A percentile compares a stretch with the other conserved stretches of the same genome.
Evolutionary conservation across 1,140 invertebrate genomes (phyloP).

Genomic region (Leptopilina boulardi): DNA sequence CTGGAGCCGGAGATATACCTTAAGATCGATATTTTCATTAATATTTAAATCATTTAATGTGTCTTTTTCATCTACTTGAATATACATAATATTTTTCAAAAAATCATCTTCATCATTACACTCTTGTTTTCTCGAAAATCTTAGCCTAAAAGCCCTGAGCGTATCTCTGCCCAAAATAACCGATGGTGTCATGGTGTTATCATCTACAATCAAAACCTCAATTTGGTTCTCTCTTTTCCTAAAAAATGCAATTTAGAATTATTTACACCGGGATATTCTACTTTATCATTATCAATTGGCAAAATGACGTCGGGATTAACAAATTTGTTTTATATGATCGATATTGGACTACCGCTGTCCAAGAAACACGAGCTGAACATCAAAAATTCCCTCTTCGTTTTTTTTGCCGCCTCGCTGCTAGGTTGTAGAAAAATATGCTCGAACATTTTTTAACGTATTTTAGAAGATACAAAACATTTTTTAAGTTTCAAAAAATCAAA

Average conservation of each 20-base stretch:
- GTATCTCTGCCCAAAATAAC: conserved; percentile 38
- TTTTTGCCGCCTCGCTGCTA: too few relatives aligned
- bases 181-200: conserved; percentile 37
- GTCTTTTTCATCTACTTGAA: neutral
- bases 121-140: conserved; percentile 3
- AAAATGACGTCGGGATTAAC: conserved; percentile 17
- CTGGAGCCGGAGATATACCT: too few relatives aligned
- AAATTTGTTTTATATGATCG: conserved; percentile 33
- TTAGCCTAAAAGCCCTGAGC: conserved; percentile 32
- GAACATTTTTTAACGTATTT: too few relatives aligned
- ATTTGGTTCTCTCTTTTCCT: neutral
- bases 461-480: too few relatives aligned
- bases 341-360: conserved; percentile 39
- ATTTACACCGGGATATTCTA: conserved; percentile 34
- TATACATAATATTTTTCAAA: neutral
- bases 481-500: too few relatives aligned
- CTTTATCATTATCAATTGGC: neutral
- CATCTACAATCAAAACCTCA: conserved; percentile 23
- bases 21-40: neutral
- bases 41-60: neutral
- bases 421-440: too few relatives aligned
- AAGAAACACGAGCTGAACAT: conserved; percentile 26
- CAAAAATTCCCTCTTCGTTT: conserved; percentile 9
- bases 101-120: neutral
- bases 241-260: conserved; percentile 31